These are phyloP conservation scores for Microtus oregoni DNA, from an alignment of 2,113 vertebrate genomes.

Conservation along the genomic window DNA sequence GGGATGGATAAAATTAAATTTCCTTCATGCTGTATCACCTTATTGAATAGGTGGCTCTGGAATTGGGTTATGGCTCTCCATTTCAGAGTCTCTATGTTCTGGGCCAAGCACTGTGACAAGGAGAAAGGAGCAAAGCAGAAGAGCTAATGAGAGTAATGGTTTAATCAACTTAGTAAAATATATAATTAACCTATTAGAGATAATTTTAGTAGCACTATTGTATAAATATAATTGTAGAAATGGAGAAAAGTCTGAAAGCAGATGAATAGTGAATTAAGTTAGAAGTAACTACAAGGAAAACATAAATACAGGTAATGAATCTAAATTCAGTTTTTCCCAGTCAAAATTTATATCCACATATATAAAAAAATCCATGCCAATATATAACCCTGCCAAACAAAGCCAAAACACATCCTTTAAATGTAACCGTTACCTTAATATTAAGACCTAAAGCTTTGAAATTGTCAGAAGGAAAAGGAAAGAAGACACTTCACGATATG, in stretches of 20 bases:
- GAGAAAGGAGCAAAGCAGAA: no score
- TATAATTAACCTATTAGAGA: background rate
- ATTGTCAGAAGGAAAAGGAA: background rate
- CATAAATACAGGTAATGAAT: background rate
- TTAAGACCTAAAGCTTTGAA: background rate
- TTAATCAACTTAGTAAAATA: slow-evolving; percentile 30
- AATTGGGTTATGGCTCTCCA: no score
- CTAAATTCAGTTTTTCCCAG: background rate
- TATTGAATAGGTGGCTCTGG: no score
- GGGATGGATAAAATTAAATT: no score
- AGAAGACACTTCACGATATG: background rate
- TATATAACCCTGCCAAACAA: background rate
- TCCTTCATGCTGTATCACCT: no score
- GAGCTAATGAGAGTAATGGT: no score
- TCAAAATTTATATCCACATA: no score
- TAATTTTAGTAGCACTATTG: no score
- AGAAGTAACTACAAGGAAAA: background rate
- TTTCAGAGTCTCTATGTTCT: no score
- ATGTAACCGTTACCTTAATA: background rate
- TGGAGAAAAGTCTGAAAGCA: background rate
- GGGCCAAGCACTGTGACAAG: no score
- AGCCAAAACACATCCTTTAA: background rate
- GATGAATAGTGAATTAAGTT: background rate
- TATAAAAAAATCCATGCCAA: background rate
- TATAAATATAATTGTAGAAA: background rate